Conservation (phyloP, 2,797 vertebrate genomes). For the Falco berigora region DNA sequence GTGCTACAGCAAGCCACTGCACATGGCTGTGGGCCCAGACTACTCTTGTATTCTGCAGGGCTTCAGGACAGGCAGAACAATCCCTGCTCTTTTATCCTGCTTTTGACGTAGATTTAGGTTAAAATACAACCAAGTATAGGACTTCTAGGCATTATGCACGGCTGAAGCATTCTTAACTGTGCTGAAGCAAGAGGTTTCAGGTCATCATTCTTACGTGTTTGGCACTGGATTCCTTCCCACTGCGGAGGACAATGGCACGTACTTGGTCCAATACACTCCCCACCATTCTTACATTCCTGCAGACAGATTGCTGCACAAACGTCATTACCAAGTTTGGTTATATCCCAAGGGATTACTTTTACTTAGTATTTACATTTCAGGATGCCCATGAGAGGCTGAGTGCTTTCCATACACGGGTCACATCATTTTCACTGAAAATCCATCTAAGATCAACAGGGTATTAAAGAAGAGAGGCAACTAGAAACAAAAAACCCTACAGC, state of each 20-base stretch:
- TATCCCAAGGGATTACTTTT: neutral
- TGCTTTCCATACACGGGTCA: neutral
- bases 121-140: neutral
- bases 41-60: neutral
- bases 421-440: neutral
- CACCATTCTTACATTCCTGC: slow-evolving; percentile 86
- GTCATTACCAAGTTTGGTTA: neutral
- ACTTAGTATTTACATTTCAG: neutral
- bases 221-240: slow-evolving; percentile 88
- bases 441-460: neutral
- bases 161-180: neutral
- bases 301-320: slow-evolving; percentile 81
- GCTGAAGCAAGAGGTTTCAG: neutral
- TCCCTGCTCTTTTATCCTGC: neutral
- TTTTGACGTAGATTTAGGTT: neutral
- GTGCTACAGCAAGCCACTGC: neutral
- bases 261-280: slow-evolving; percentile 84
- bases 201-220: slow-evolving; percentile 79
- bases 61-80: neutral
- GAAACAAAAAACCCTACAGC: neutral
- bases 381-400: neutral
- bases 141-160: neutral
- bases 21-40: neutral
- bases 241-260: slow-evolving; percentile 80
- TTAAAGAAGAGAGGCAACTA: neutral